Percentiles rank a stretch among this genome's conserved stretches.
phyloP scores from a whole-genome alignment of 2,797 vertebrate genomes.

The Sebastes wilsoni region DNA sequence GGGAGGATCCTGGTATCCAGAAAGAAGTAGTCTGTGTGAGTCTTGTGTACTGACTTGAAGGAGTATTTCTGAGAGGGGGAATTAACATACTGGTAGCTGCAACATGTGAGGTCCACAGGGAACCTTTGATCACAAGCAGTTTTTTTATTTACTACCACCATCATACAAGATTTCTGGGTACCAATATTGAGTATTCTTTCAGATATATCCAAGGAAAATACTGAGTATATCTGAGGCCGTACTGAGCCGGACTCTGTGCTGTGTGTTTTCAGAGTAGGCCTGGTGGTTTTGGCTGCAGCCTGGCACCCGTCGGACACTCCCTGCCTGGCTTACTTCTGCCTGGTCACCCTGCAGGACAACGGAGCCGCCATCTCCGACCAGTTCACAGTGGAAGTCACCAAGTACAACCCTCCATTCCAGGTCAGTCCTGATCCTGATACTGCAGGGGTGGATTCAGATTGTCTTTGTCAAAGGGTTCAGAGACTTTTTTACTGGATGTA shows the following conservation, averaged over 20 bases:
- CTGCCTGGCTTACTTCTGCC: conserved; percentile 90
- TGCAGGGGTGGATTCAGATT: background rate
- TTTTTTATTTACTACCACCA: background rate
- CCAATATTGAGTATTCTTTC: background rate
- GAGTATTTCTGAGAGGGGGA: too few species aligned
- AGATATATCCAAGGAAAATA: background rate
- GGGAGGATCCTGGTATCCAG: background rate
- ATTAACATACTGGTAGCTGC: background rate
- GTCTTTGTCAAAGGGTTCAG: background rate
- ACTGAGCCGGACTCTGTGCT: background rate
- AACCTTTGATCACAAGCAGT: background rate
- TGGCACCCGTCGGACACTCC: conserved; percentile 91
- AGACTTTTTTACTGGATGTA: background rate
- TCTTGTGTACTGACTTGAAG: background rate
- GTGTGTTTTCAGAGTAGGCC: conserved; percentile 82
- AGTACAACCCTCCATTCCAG: conserved; percentile 91
- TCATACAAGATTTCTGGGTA: background rate
- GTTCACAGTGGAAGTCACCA: conserved; percentile 92
- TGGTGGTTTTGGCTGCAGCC: conserved; percentile 91
- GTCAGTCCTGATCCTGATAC: conserved; percentile 61
- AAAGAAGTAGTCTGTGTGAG: background rate
- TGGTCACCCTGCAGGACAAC: conserved; percentile 88
- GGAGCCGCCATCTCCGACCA: conserved; percentile 84
- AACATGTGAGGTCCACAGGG: background rate
- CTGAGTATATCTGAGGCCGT: background rate